Evolutionary conservation across 2,888 invertebrate species (phyloP).

Genomic region (Nephrotoma appendiculata): DNA sequence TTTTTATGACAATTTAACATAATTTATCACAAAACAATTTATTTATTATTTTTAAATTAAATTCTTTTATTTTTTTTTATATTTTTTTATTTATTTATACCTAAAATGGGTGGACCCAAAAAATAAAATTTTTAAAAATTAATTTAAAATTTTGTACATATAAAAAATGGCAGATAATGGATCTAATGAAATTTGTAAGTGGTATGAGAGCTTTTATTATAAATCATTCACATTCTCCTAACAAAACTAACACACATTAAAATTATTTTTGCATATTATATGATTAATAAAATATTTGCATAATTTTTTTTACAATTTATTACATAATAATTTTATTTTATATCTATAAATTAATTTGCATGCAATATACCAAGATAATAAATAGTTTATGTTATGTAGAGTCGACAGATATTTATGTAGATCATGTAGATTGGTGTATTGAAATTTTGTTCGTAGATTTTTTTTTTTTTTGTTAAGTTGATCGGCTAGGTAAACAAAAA

Average conservation of each 20-base stretch:
- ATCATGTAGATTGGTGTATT: neutral
- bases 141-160: constrained; percentile 16
- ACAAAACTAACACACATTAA: neutral
- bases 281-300: neutral
- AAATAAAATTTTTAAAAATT: constrained; percentile 3
- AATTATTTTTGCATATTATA: neutral
- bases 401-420: neutral
- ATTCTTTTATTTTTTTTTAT: constrained; percentile 12
- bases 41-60: neutral
- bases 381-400: no score
- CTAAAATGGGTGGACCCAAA: constrained; percentile 5
- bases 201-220: constrained; percentile 32
- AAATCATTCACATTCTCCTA: neutral
- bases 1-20: neutral
- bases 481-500: neutral
- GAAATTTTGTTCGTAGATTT: neutral
- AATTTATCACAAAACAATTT: constrained; percentile 1
- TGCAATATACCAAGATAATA: neutral
- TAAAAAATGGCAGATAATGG: constrained; percentile 21
- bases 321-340: neutral
- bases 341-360: neutral
- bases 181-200: constrained; percentile 34
- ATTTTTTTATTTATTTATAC: constrained; percentile 11
- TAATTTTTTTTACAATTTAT: neutral
- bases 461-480: neutral